Evolutionary conservation across 2,888 invertebrate genomes (phyloP).

Genomic region (Troglohyphantes excavatus): DNA sequence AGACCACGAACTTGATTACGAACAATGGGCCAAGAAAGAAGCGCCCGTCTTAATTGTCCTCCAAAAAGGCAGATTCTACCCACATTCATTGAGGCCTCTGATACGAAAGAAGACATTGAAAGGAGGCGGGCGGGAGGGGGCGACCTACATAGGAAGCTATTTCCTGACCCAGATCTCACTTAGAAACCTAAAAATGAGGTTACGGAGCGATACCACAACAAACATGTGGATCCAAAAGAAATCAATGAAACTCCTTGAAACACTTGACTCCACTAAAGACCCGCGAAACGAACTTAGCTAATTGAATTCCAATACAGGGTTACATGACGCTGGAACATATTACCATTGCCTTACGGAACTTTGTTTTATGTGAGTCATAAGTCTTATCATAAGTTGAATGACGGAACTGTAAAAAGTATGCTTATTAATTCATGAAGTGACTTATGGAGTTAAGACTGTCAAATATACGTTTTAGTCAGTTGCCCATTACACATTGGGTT

Average conservation of each 20-base stretch:
- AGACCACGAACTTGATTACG: background rate
- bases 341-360: too few species aligned
- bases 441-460: too few species aligned
- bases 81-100: background rate
- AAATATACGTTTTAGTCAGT: too few species aligned
- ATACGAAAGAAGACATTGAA: conserved; percentile 8
- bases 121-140: conserved; percentile 8
- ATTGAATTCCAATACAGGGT: too few species aligned
- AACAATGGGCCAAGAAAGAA: background rate
- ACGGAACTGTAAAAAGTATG: too few species aligned
- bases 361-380: too few species aligned
- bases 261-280: background rate
- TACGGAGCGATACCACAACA: conserved; percentile 71
- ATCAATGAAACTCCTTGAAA: background rate
- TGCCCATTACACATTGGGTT: too few species aligned
- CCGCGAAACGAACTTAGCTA: background rate
- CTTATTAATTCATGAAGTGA: too few species aligned
- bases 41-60: background rate
- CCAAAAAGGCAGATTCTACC: background rate
- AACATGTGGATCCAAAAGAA: conserved; percentile 55
- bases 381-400: too few species aligned
- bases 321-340: too few species aligned
- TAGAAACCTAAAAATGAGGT: conserved; percentile 74
- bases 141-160: conserved; percentile 64
- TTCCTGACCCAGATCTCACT: conserved; percentile 76